Evolutionary conservation across 2,888 invertebrate genomes (phyloP).

Genomic region (Sacculina carcini): DNA sequence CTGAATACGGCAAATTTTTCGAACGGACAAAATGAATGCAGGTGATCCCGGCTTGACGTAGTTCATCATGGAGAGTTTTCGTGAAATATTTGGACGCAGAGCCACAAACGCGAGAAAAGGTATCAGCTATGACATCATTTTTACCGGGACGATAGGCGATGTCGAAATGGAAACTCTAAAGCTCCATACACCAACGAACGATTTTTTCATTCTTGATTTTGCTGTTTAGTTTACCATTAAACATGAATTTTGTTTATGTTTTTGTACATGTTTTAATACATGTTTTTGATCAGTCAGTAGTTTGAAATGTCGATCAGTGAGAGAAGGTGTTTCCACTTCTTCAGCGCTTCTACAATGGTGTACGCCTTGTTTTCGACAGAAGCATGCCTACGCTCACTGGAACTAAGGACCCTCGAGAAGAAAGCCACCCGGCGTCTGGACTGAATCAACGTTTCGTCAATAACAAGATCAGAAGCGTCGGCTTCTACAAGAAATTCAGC

Average conservation of each 20-base stretch:
- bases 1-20: constrained; percentile 10
- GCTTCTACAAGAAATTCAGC: neutral
- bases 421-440: neutral
- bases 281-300: no score
- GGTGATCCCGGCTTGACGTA: constrained; percentile 11
- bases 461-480: no score
- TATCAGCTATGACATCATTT: constrained; percentile 1
- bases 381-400: no score
- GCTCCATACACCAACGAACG: constrained; percentile 4
- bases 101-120: constrained; percentile 4
- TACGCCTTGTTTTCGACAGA: no score
- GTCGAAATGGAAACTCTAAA: neutral
- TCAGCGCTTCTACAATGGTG: neutral
- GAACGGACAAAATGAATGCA: constrained; percentile 10
- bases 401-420: neutral
- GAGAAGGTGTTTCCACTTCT: neutral
- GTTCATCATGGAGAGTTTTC: constrained; percentile 8
- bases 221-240: neutral
- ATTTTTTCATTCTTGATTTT: neutral
- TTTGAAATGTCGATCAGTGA: no score
- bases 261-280: no score
- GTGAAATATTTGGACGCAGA: neutral
- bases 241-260: no score
- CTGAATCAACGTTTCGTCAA: neutral
- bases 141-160: constrained; percentile 3